Conservation (phyloP, 1,140 invertebrate genomes). For the Daktulosphaira vitifoliae region DNA sequence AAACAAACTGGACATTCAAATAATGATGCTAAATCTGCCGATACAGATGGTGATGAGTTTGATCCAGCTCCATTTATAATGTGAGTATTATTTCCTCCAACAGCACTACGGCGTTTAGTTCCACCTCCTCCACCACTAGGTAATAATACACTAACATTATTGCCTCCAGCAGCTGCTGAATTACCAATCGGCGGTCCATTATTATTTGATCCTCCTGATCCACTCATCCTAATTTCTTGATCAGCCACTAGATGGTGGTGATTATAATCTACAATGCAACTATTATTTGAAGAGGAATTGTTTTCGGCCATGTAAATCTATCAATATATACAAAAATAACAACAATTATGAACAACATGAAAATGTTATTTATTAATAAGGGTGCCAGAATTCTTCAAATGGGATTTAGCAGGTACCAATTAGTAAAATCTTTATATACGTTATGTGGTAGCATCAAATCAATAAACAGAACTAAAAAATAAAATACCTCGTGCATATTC, state of each 20-base stretch:
- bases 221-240: constrained; percentile 18
- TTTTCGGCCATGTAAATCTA: constrained; percentile 28
- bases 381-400: no score
- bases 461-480: no score
- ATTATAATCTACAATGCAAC: constrained; percentile 9
- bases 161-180: not conserved
- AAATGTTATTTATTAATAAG: not conserved
- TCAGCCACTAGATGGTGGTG: constrained; percentile 27
- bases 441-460: no score
- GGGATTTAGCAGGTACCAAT: no score
- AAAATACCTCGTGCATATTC: no score
- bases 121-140: constrained; percentile 11
- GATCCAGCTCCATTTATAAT: constrained; percentile 1
- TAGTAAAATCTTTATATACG: no score
- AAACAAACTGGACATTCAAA: constrained; percentile 99
- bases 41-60: constrained; percentile 39
- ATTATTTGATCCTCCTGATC: constrained; percentile 15
- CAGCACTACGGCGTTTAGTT: constrained; percentile 4
- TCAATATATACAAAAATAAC: not conserved
- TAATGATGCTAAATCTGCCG: constrained; percentile 81
- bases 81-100: constrained; percentile 5
- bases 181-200: constrained; percentile 19
- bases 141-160: constrained; percentile 12
- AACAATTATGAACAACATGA: not conserved
- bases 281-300: not conserved